Conservation (phyloP, 1,140 invertebrate genomes). For the Drosophila ananassae region DNA sequence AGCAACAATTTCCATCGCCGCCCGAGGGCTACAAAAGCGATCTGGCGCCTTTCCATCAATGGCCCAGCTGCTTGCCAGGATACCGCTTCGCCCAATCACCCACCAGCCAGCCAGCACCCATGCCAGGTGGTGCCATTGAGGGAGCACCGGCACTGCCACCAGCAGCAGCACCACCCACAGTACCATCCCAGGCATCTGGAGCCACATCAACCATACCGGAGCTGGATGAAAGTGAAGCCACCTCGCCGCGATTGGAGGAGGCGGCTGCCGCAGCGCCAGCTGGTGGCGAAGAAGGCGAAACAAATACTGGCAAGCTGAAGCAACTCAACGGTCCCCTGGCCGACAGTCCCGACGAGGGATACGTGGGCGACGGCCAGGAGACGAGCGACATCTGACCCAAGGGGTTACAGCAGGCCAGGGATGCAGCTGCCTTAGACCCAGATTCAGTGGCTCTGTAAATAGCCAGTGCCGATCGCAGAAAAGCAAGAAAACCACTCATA, state of each 20-base stretch:
- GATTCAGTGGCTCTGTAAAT: constrained; percentile 82
- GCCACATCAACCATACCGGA: constrained; percentile 65
- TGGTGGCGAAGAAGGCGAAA: constrained; percentile 79
- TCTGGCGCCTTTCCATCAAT: constrained; percentile 77
- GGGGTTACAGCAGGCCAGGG: constrained; percentile 27
- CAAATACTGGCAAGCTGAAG: constrained; percentile 69
- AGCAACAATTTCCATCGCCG: constrained; percentile 88
- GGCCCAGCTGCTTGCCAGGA: constrained; percentile 85
- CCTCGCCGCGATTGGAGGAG: constrained; percentile 54
- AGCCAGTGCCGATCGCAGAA: constrained; percentile 51
- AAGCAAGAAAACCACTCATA: constrained; percentile 33
- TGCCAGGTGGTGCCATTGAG: constrained; percentile 1
- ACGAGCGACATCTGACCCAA: constrained; percentile 86
- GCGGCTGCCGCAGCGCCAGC: constrained; percentile 67
- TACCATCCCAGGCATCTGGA: constrained; percentile 8
- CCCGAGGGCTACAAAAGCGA: constrained; percentile 87
- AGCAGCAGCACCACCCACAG: constrained; percentile 34
- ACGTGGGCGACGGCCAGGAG: constrained; percentile 89
- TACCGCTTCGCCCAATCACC: constrained; percentile 76
- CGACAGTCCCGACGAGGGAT: constrained; percentile 94
- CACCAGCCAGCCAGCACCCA: constrained; percentile 24
- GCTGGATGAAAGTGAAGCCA: constrained; percentile 68
- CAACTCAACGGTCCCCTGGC: constrained; percentile 87
- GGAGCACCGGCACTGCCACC: constrained; percentile 9
- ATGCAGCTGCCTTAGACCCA: constrained; percentile 65